Evolutionary conservation across 2,888 invertebrate genomes (phyloP), one percentile per base, ranked within the genome.

Genomic region (Sipunculus nudus): DNA sequence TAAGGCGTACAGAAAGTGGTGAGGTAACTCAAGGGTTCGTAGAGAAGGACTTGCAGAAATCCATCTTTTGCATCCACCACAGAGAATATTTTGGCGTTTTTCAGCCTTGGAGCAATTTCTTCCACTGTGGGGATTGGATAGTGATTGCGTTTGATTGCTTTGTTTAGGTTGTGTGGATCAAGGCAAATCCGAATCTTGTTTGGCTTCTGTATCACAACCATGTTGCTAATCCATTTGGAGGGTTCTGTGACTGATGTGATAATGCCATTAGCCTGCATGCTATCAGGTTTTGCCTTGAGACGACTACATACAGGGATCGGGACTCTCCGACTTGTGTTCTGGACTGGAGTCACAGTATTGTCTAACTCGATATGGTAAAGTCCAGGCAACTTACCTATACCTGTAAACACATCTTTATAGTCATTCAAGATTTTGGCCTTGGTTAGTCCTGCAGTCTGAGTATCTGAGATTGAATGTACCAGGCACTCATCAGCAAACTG

Each of bases 1-100:
- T 70, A 56, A 1, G 70, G 70, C 0, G 70, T 70, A 43, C 70
- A 71, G 50, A 74, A 72, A 0, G 66, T 74, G 29, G 72, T 74
- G 16, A 73, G 48, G 21, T 55, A 61, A 0, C 64, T 68, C 5
- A 67, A 68, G 39, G 61, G 53, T 10, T 63, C 45, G 32, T 68
- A 65, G 8, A 71, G 59, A 52, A 61, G 62, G 2, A 73, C 70
- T 54, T 72, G 70, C 40, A 65, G 41, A 48, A 70, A 72, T 28
- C 71, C 66, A 8, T 63, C 58, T 53, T 70, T 73, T 6, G 69
- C 71, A 53, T 72, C 70, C 1, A 71, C 50, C 19, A 56, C 58
- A 1, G 66, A 67, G 58, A 73, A 73, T 19, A 71, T 57, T 40
- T 65, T 65, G 2, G 72, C 66, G 29, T 54, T 45, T 28, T 68